Evolutionary conservation across 2,797 vertebrate species (phyloP).

Genomic region (Thalassophryne amazonica): DNA sequence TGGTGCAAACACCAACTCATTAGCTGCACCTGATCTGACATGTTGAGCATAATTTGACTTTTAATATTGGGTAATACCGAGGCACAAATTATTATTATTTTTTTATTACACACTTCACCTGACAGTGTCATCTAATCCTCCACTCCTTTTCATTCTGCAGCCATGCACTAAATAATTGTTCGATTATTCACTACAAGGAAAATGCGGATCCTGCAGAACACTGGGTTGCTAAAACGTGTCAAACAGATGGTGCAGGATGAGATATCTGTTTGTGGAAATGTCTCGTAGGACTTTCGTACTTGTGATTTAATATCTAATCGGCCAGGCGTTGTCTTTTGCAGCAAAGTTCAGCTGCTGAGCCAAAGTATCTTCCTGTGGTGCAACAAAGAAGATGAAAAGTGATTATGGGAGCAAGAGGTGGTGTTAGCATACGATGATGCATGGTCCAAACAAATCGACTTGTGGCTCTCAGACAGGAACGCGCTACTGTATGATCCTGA

Average conservation of each 20-base stretch:
- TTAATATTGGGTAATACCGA: constrained; percentile 26
- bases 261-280: constrained; percentile 30
- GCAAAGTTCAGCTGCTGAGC: constrained; percentile 32
- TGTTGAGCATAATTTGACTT: constrained; percentile 31
- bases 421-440: constrained; percentile 50
- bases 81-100: constrained; percentile 18
- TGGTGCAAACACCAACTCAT: constrained; percentile 32
- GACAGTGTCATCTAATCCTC: constrained; percentile 44
- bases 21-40: constrained; percentile 26
- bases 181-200: constrained; percentile 72
- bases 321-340: constrained; percentile 46
- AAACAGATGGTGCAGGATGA: constrained; percentile 36
- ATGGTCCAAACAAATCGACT: constrained; percentile 58
- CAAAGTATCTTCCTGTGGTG: constrained; percentile 33
- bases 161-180: constrained; percentile 66
- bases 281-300: constrained; percentile 37
- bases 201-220: constrained; percentile 72
- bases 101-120: constrained; percentile 6
- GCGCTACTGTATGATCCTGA: constrained; percentile 6
- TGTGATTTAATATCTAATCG: constrained; percentile 63
- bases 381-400: constrained; percentile 26
- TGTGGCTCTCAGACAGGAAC: constrained; percentile 30
- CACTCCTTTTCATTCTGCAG: constrained; percentile 59
- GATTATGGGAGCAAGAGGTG: constrained; percentile 37
- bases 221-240: constrained; percentile 48